Conservation (phyloP, 2,113 vertebrate genomes). For the Motacilla tschutschensis region DNA sequence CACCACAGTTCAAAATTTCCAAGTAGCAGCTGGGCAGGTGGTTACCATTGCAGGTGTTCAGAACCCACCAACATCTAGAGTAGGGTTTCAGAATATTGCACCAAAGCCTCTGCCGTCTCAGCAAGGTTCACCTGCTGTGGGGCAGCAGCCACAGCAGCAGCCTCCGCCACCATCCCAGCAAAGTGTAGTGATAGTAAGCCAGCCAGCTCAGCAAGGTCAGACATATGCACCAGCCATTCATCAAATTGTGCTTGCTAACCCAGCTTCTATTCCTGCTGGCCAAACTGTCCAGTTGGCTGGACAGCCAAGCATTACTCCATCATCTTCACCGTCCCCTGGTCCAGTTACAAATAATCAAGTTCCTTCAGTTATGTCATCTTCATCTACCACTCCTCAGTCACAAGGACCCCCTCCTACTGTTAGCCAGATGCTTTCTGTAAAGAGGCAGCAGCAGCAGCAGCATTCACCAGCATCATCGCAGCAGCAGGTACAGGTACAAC, state of each 20-base stretch:
- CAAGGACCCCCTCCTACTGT: constrained; percentile 88
- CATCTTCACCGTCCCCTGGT: constrained; percentile 78
- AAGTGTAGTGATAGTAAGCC: constrained; percentile 92
- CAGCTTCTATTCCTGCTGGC: constrained; percentile 81
- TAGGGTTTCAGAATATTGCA: constrained; percentile 95
- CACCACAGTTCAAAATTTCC: constrained; percentile 86
- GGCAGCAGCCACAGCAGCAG: constrained; percentile 72
- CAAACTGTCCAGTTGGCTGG: constrained; percentile 90
- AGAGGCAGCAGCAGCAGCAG: constrained; percentile 88
- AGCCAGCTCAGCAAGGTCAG: constrained; percentile 87
- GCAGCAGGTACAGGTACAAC: constrained; percentile 78
- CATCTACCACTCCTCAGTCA: constrained; percentile 77
- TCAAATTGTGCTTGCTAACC: constrained; percentile 95
- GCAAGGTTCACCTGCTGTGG: constrained; percentile 73
- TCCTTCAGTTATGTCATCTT: constrained; percentile 75
- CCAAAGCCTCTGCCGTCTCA: constrained; percentile 91
- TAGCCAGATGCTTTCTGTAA: constrained; percentile 91
- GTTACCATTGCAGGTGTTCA: constrained; percentile 85
- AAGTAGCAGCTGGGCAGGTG: constrained; percentile 83
- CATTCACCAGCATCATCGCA: constrained; percentile 76
- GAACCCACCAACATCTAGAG: constrained; percentile 85
- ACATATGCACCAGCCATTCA: constrained; percentile 93
- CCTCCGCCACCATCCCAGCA: constrained; percentile 81
- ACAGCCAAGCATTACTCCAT: constrained; percentile 82
- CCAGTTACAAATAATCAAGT: constrained; percentile 76